A percentile compares a stretch with the other conserved stretches of the same genome.
phyloP scores from a whole-genome alignment of 2,888 invertebrate species.

The Cryptocheilus praepositus region DNA sequence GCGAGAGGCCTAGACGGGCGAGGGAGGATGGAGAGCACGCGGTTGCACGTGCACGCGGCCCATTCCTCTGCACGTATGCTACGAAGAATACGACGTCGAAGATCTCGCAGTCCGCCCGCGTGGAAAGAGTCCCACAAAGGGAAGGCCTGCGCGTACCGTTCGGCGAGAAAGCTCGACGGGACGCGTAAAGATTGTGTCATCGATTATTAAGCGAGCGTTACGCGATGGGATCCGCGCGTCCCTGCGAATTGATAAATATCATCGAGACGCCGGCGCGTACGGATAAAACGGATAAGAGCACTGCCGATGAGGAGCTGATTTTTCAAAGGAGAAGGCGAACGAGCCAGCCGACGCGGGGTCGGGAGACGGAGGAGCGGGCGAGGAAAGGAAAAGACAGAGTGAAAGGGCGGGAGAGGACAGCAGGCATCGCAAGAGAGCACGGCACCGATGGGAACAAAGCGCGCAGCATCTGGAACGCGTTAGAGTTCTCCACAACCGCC shows the following conservation, averaged over 20 bases:
- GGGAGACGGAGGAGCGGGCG: conserved; percentile 10
- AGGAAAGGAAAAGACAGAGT: conserved; percentile 30
- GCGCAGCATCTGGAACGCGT: conserved; percentile 72
- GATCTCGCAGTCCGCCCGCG: too few relatives aligned
- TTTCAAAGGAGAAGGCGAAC: conserved; percentile 8
- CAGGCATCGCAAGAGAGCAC: conserved; percentile 40
- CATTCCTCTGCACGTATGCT: too few relatives aligned
- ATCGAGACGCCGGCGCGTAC: neutral
- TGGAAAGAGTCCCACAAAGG: too few relatives aligned
- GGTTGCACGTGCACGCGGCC: conserved; percentile 8
- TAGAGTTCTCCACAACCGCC: conserved; percentile 62
- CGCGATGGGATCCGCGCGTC: too few relatives aligned
- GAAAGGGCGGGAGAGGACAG: conserved; percentile 32
- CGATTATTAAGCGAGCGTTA: too few relatives aligned
- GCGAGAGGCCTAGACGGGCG: conserved; percentile 5
- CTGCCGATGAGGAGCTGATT: neutral
- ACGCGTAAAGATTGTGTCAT: too few relatives aligned
- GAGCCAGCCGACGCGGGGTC: conserved; percentile 6
- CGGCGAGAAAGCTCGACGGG: too few relatives aligned
- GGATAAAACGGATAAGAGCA: too few relatives aligned
- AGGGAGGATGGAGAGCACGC: conserved; percentile 1
- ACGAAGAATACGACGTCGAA: too few relatives aligned
- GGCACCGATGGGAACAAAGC: conserved; percentile 69
- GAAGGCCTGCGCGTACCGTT: too few relatives aligned
- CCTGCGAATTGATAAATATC: too few relatives aligned